Evolutionary conservation across 2,888 invertebrate genomes (phyloP).

Genomic region (Zelleria hepariella): DNA sequence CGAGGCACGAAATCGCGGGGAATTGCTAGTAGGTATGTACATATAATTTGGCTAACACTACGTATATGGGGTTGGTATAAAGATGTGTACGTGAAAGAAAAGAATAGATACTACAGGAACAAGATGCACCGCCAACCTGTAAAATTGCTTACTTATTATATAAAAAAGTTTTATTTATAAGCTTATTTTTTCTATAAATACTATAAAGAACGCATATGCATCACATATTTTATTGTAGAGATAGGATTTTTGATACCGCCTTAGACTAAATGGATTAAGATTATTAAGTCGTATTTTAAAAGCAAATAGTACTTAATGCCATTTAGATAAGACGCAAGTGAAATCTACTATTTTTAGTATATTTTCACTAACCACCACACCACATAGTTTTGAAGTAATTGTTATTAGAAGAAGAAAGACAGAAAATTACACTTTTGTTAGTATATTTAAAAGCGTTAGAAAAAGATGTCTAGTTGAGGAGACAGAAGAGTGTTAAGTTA

Average conservation of each 20-base stretch:
- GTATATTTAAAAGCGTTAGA: slow-evolving; percentile 47
- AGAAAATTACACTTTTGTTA: slow-evolving; percentile 12
- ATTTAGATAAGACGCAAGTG: background rate
- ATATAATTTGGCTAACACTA: no score
- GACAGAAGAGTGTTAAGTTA: slow-evolving; percentile 7
- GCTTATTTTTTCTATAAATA: background rate
- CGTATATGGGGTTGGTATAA: no score
- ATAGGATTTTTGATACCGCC: slow-evolving; percentile 43
- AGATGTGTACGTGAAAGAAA: background rate
- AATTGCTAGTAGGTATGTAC: no score
- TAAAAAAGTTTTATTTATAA: background rate
- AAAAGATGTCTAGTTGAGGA: background rate
- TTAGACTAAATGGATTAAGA: slow-evolving; percentile 29
- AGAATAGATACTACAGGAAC: background rate
- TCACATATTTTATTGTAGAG: slow-evolving; percentile 41
- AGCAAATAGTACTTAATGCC: background rate
- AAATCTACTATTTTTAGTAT: slow-evolving; percentile 1
- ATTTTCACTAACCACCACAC: slow-evolving; percentile 58
- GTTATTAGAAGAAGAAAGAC: slow-evolving; percentile 17
- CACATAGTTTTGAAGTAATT: slow-evolving; percentile 37
- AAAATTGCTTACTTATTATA: background rate
- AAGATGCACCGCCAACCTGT: slow-evolving; percentile 6
- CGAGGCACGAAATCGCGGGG: no score
- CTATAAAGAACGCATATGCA: slow-evolving; percentile 37
- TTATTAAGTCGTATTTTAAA: slow-evolving; percentile 16